Conservation (phyloP, 1,140 invertebrate genomes). For the Caerostris extrusa region DNA sequence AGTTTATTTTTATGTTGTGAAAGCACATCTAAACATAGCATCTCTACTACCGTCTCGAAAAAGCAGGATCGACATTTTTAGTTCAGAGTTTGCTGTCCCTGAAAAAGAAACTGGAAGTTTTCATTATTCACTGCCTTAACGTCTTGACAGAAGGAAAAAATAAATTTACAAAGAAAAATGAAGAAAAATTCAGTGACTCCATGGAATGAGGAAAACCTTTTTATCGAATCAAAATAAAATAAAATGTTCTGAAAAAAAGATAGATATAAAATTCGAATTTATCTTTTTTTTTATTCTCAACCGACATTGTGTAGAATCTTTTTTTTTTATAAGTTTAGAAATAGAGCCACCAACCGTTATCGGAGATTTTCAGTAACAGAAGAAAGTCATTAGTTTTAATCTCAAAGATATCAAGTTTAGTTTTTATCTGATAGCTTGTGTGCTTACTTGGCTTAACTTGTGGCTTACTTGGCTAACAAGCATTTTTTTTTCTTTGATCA, state of each 20-base stretch:
- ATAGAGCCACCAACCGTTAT: too few species aligned
- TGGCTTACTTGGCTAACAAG: too few species aligned
- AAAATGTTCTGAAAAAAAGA: neutral
- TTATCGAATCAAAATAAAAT: neutral
- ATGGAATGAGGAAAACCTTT: constrained; percentile 12
- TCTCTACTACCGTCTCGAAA: neutral
- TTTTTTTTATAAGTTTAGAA: too few species aligned
- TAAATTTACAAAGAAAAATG: neutral
- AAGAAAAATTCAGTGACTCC: neutral
- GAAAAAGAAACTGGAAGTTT: neutral
- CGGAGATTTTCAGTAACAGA: too few species aligned
- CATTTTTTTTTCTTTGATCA: too few species aligned
- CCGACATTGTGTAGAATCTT: too few species aligned
- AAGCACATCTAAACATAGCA: constrained; percentile 7
- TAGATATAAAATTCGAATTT: neutral
- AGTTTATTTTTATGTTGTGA: constrained; percentile 24
- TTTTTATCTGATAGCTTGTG: too few species aligned
- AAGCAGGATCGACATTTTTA: constrained; percentile 8
- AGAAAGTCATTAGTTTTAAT: too few species aligned
- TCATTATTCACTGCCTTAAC: constrained; percentile 6
- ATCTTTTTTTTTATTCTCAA: too few species aligned
- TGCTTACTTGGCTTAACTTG: too few species aligned
- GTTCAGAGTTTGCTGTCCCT: neutral
- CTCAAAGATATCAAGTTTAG: too few species aligned
- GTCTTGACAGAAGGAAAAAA: neutral